Percentiles rank a stretch among this genome's conserved stretches.
These are phyloP conservation scores for Zaprionus lachaisei DNA, from an alignment of 1,140 invertebrate genomes.

Conservation along the genomic window DNA sequence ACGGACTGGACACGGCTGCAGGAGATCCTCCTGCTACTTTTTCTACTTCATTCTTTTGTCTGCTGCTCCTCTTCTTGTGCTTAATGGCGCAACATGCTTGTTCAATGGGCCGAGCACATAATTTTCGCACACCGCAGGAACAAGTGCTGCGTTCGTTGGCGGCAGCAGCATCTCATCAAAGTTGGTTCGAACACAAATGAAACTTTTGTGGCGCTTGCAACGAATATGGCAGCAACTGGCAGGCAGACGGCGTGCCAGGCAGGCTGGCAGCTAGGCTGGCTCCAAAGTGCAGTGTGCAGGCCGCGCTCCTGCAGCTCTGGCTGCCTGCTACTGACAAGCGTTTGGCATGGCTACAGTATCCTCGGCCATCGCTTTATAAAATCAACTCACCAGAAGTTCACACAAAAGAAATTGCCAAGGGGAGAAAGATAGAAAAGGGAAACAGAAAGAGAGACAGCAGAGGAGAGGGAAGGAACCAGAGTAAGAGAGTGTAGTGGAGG, in stretches of 20 bases:
- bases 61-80: slow-evolving; percentile 28
- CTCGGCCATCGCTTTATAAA: slow-evolving; percentile 58
- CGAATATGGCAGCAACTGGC: slow-evolving; percentile 63
- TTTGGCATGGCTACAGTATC: slow-evolving; percentile 48
- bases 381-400: slow-evolving; percentile 73
- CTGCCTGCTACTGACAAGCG: slow-evolving; percentile 60
- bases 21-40: not conserved
- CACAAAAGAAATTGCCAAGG: slow-evolving; percentile 54
- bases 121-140: slow-evolving; percentile 51
- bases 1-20: slow-evolving; percentile 37
- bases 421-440: not conserved
- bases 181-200: slow-evolving; percentile 78
- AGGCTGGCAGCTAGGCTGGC: not conserved
- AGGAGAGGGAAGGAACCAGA: no score
- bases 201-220: slow-evolving; percentile 68
- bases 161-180: slow-evolving; percentile 68
- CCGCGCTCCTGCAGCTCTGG: not conserved
- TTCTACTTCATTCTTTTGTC: not conserved
- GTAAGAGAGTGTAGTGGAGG: not conserved
- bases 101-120: slow-evolving; percentile 71
- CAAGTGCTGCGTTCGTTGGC: slow-evolving; percentile 1
- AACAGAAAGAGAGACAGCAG: not conserved
- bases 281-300: not conserved
- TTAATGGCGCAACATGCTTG: slow-evolving; percentile 71
- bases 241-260: not conserved